Base-by-base conservation (phyloP, 2,888 invertebrate species). In the Watsonalla cultraria region DNA sequence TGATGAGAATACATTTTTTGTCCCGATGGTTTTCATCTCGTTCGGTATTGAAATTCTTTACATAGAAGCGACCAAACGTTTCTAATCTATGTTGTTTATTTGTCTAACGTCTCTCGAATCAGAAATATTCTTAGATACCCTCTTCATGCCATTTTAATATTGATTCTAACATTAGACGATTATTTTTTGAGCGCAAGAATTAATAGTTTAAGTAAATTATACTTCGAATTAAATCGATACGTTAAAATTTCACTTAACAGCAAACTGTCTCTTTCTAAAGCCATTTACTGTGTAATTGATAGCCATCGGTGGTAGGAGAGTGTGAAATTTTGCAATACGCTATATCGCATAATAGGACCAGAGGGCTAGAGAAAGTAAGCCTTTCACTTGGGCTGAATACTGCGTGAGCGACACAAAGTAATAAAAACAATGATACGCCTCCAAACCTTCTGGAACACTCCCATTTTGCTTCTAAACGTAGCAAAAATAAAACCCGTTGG, bases 351-450 rank as follows among this genome's bases (percentile, higher is more conserved):
- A 66, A 67, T 78, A 87, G 84, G 86, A 85, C 85, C 84, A 76
- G 70, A 89, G 90, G 89, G 90, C 85, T 76, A 76, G 88, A 84
- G 90, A 90, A 90, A 90, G 90, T 82, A 68, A 65, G 83, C 86
- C 90, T 90, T 89, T 90, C 90, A 86, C 90, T 87, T 73, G 68
- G 66, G 64, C 72, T 69, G 72, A 65, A 72, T 79, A 74, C 78
- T 68, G 70, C 72, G 72, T 71, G 63, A 64, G 64, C 62, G 73
- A 70, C 70, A 70, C 65, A 33, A 49, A 75, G 78, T 79, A 75
- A 83, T 82, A 83, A 76, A 78, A 84, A 86, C 84, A 84, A 84
- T 82, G 74, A 78, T 77, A 80, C 68, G 75, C 75, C 77, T 79
- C 77, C 71, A 74, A 69, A 65, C 58, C 72, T 72, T 76, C 80